Evolutionary conservation across 2,888 invertebrate genomes (phyloP).

Genomic region (Hyposoter didymator): DNA sequence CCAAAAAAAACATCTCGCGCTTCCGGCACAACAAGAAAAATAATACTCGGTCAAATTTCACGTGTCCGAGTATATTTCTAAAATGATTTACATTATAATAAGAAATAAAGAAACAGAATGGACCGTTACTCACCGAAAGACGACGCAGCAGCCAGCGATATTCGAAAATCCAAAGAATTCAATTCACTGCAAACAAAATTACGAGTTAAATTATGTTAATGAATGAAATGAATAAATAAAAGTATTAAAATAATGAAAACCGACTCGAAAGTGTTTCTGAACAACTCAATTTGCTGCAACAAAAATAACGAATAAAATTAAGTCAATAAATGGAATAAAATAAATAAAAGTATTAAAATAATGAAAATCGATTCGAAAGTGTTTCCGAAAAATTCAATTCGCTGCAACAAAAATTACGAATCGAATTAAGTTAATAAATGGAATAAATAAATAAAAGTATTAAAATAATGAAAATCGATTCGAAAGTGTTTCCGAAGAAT

Average conservation of each 20-base stretch:
- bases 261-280: neutral
- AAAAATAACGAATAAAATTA: too few relatives aligned
- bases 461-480: too few relatives aligned
- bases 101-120: neutral
- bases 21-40: conserved; percentile 37
- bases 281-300: too few relatives aligned
- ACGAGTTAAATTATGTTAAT: too few relatives aligned
- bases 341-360: neutral
- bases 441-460: too few relatives aligned
- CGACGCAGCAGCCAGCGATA: neutral
- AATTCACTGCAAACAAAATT: conserved; percentile 48
- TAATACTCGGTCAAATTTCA: neutral
- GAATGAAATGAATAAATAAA: too few relatives aligned
- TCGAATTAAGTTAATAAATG: too few relatives aligned
- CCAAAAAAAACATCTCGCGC: conserved; percentile 65
- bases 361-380: neutral
- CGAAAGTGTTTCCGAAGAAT: too few relatives aligned
- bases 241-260: neutral
- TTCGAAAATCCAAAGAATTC: conserved; percentile 24
- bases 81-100: neutral
- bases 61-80: neutral
- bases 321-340: too few relatives aligned
- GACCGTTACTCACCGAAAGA: conserved; percentile 41
- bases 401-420: too few relatives aligned
- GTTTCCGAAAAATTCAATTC: too few relatives aligned